Base-by-base conservation (phyloP, 2,888 invertebrate genomes). In the Drosophila diplacantha region DNA sequence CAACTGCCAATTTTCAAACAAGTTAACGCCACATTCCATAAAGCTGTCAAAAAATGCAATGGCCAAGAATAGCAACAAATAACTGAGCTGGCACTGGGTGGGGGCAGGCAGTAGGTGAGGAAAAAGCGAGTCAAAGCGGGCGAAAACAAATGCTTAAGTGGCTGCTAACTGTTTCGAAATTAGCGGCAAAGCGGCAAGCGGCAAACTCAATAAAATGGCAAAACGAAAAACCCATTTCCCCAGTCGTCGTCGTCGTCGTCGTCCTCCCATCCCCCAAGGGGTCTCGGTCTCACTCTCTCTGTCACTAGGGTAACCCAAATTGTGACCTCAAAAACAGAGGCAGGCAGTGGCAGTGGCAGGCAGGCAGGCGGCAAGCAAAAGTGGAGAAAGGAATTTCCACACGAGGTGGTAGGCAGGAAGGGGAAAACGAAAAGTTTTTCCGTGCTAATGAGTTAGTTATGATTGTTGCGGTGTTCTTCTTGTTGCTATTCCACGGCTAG, bases 391-490 rank as follows among this genome's bases (percentile, higher is more conserved):
- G 31, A 46, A 29, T 31, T 46, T 46, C 44, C 29, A 46, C 14
- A 18, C 16, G 34, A 24, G 6, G 20, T 4, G n/a, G 39, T 22
- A 4, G 39, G 38, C 0, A 5, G 34, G 26, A n/a, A 2, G 14
- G 32, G 18, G 38, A 18, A 53, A 43, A 32, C 22, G 34, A 75
- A 67, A 63, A 68, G 44, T 75, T 75, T 18, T 50, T 59, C 44
- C 44, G 58, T 78, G 76, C 66, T 79, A 78, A 78, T 78, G 80
- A 81, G 76, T 71, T 81, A 67, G 69, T 79, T 75, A 61, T 75
- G 68, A 58, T 71, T 63, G 55, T 59, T 63, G 57, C 44, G 54
- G 61, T 41, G 52, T 31, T 31, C 24, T 57, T 44, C 20, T 16
- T 53, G 32, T 37, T 57, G 26, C 50, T 69, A 41, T 32, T 57